Evolutionary conservation across 2,113 vertebrate species (phyloP).

Genomic region (Indri indri): DNA sequence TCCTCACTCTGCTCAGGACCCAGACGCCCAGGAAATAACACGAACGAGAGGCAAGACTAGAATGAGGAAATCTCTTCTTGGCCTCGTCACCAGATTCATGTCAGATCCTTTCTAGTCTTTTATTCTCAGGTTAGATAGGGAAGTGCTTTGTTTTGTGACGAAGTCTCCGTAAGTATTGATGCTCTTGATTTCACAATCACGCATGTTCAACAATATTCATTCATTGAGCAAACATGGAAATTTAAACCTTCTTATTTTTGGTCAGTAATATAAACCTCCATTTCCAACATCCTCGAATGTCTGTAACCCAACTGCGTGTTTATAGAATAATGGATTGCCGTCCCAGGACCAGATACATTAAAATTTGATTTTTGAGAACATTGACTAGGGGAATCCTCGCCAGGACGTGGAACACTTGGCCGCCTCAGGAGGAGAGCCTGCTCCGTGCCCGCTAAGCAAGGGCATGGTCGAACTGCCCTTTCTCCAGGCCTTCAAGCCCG

Average conservation of each 20-base stretch:
- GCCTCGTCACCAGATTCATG: neutral
- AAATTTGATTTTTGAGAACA: conserved; percentile 1
- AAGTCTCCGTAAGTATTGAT: neutral
- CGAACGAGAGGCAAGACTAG: neutral
- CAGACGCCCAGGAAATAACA: neutral
- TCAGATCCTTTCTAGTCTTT: neutral
- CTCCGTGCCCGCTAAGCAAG: conserved; percentile 75
- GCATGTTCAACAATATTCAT: neutral
- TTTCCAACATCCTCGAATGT: neutral
- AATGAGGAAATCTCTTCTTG: neutral
- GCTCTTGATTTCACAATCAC: neutral
- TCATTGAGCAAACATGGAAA: neutral
- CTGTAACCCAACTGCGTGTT: neutral
- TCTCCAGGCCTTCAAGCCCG: conserved; percentile 89
- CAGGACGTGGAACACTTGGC: neutral
- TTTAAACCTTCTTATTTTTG: neutral
- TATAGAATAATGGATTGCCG: neutral
- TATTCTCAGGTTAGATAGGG: neutral
- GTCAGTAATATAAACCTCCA: neutral
- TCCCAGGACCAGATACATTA: neutral
- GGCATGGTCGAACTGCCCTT: conserved; percentile 89
- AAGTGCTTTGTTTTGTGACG: neutral
- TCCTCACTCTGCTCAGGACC: neutral
- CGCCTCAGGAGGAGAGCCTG: neutral
- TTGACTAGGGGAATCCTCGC: neutral